Evolutionary conservation across 2,113 vertebrate genomes (phyloP), one percentile per base, ranked within the genome.

Genomic region (Ranitomeya imitator): DNA sequence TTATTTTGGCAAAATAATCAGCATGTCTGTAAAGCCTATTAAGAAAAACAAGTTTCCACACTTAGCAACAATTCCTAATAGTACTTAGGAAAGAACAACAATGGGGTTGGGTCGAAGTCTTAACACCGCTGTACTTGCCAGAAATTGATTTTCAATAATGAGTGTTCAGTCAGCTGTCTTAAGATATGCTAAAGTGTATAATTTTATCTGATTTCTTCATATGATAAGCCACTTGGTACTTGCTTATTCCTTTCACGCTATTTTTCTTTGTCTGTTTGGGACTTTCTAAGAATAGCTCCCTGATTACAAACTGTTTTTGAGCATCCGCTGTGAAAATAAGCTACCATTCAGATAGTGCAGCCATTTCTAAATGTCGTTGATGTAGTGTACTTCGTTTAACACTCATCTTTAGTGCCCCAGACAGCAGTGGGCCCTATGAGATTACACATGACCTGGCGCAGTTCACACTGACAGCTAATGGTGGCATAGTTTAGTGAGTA

Each of bases 1-100:
- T 92, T 94, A 90, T 88, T 91, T 90, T 92, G 90, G 91, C 90
- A 93, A 92, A 87, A 89, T 91, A 94, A 93, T 89, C 87, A 86
- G 78, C 73, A 78, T 94, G 92, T 94, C 93, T 94, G n/a, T 90
- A 92, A 91, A 90, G 91, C 90, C 91, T 90, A 84, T 92, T 91
- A 91, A 92, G 91, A 91, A 89, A 63, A 79, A 63, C 71, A 51
- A 63, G 54, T 92, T 90, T 93, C 91, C 87, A 91, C 90, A 91
- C 90, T 90, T 86, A 76, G 86, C 23, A 91, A 90, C 79, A 90
- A 89, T 88, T 89, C 84, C 69, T 91, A 86, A 91, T 90, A 90
- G 92, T 87, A 93, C 90, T 83, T 89, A 88, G 85, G 78, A 89
- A 79, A 90, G 80, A 90, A 85, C 86, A 90, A 90, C 60, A 83